Evolutionary conservation across 2,888 invertebrate genomes (phyloP), one percentile per base, ranked within the genome.

Genomic region (Conchocele bisecta): DNA sequence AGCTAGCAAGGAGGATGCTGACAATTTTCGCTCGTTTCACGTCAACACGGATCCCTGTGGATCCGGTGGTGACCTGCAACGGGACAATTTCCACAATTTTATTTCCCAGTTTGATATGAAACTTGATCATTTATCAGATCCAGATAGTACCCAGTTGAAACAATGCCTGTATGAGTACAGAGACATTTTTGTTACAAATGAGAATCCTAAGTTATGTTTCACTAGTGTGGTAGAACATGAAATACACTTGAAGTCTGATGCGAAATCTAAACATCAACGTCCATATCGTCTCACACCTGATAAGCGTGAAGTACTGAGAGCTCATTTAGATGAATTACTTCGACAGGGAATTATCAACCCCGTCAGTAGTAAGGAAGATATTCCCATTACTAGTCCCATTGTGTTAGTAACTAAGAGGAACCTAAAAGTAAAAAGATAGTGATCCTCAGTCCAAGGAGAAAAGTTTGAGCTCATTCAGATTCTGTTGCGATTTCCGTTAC

Each of bases 381-480:
- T 61, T 15, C 61, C 61, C 13, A 61, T 72, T 13, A 42, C 61
- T 15, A 61, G 66, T 48, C 72, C 72, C 3, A 67, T 66, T 22
- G 61, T 72, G 2, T 57, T 67, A 29, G 61, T 72, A 15, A 44
- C 60, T 2, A 72, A 72, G 48, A 37, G 51, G 24, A 50, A 44
- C n/a, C 20, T 48, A 56, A 28, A n/a, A 31, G 11, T 46, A 57
- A 35, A n/a, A n/a, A 6, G 24, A 22, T 13, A 15, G 13, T 20
- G 22, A 46, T 5, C 28, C 57, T 24, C 39, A 50, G 7, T 61
- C 63, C 17, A 51, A 28, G 31, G 77, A 65, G 26, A 26, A 42
- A 6, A 35, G 53, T 31, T 42, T 65, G 29, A 37, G 37, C 7
- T 42, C 26, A 17, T 65, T 48, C 37, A 22, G 57, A 17, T 65